A percentile compares a stretch with the other conserved stretches of the same genome.
Evolutionary conservation across 2,888 invertebrate genomes (phyloP).

Genomic region (Seladonia tumulorum): DNA sequence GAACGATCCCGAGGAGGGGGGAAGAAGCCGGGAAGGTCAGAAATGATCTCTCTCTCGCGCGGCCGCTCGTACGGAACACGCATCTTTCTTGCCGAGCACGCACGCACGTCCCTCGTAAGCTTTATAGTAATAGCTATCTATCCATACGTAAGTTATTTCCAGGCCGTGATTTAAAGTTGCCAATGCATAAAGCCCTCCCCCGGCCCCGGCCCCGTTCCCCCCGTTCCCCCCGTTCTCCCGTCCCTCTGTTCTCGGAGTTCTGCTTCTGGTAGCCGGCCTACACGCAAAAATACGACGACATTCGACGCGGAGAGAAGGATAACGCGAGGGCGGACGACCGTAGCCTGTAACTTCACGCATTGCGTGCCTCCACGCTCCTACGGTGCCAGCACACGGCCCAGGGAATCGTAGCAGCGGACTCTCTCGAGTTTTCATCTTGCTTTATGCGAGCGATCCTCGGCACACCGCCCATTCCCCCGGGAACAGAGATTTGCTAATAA

Average conservation of each 20-base stretch:
- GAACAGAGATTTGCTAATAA: constrained; percentile 59
- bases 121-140: constrained; percentile 72
- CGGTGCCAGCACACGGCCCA: constrained; percentile 39
- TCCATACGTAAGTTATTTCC: constrained; percentile 73
- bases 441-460: constrained; percentile 45
- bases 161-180: constrained; percentile 74
- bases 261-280: constrained; percentile 52
- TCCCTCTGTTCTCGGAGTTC: constrained; percentile 19
- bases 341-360: constrained; percentile 55
- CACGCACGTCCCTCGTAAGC: constrained; percentile 65
- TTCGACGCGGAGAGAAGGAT: constrained; percentile 40
- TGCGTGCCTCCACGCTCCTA: constrained; percentile 55
- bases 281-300: constrained; percentile 60
- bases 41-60: constrained; percentile 41
- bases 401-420: constrained; percentile 56
- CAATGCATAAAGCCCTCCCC: constrained; percentile 67
- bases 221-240: background rate
- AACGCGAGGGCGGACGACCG: constrained; percentile 43
- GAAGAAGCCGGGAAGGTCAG: constrained; percentile 58
- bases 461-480: constrained; percentile 56
- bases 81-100: constrained; percentile 44
- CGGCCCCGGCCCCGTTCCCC: too few relatives aligned
- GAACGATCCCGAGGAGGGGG: constrained; percentile 2
- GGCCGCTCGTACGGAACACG: constrained; percentile 13
- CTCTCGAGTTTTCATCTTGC: constrained; percentile 56